Base-by-base conservation (phyloP, 1,140 invertebrate genomes). In the Atta texana region DNA sequence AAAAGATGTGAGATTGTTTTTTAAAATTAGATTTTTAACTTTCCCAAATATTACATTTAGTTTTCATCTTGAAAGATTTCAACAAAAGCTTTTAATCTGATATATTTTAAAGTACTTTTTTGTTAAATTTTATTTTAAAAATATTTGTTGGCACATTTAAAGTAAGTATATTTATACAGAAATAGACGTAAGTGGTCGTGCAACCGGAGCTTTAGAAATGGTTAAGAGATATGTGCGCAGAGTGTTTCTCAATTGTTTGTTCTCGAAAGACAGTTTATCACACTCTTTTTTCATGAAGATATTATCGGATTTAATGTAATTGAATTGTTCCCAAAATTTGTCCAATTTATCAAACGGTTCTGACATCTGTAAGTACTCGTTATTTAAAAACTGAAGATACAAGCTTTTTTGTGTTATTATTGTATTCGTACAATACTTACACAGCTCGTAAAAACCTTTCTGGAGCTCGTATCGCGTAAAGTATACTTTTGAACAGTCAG, bases 281-380 rank as follows among this genome's bases (percentile, higher is more conserved):
- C 86, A 86, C 28, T 94, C 88, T 44, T 87, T 90, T 66, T 88
- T 93, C 61, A 91, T 78, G 3, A 90, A 34, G 55, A 92, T 90
- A 80, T 94, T 94, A 39, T 94, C 93, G 3, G 93, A 92, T 84
- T 94, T 93, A 0, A 94, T 86, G n/a, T 92, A 68, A 88, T 93
- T 94, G 39, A 92, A 93, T 24, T 93, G 89, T 55, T 94, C 77
- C 93, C 94, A 95, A 89, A 95, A 95, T 34, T 92, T 93, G 7
- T 93, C 92, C 66, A 95, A 85, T 81, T 93, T 93, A 3, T 91
- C 86, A 66, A 92, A 93, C 3, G 93, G 88, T 66, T 91, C 88
- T 18, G 91, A 89, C 5, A 91, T 85, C 93, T 94, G 59, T 8
- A 68, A 90, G 85, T 34, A 69, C 16, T 66, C 34, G 39, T 28